Evolutionary conservation across 1,140 invertebrate species (phyloP).

Genomic region (Lepidostoma basale): DNA sequence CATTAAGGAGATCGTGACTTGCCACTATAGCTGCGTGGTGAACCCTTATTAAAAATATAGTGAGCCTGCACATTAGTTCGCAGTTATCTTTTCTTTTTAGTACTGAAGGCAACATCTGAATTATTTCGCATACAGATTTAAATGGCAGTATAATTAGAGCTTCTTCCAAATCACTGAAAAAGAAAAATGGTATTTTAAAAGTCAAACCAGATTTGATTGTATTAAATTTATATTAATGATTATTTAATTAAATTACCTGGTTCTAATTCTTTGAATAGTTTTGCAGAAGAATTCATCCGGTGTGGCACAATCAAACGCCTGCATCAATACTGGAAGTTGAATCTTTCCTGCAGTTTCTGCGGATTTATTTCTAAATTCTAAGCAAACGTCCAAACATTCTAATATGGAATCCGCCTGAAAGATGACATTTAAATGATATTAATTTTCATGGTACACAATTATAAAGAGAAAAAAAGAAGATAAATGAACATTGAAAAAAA

Average conservation of each 20-base stretch:
- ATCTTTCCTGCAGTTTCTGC: conserved; percentile 57
- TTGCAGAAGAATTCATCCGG: conserved; percentile 82
- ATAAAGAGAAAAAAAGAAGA: too few species aligned
- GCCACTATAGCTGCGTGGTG: conserved; percentile 85
- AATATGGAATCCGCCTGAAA: conserved; percentile 84
- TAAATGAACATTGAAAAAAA: too few species aligned
- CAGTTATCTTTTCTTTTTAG: conserved; percentile 70
- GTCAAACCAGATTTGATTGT: not conserved
- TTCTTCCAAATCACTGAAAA: conserved; percentile 87
- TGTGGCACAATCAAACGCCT: conserved; percentile 73
- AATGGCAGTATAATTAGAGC: conserved; percentile 86
- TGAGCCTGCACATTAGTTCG: conserved; percentile 77
- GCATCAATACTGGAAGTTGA: conserved; percentile 76
- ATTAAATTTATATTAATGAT: not conserved
- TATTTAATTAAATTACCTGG: conserved; percentile 60
- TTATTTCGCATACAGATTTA: conserved; percentile 77
- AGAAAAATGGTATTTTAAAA: conserved; percentile 22
- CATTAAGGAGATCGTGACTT: conserved; percentile 69
- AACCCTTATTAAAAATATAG: conserved; percentile 81
- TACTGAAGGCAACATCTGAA: conserved; percentile 73
- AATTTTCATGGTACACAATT: too few species aligned
- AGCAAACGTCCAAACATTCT: conserved; percentile 84
- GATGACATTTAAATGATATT: conserved; percentile 22
- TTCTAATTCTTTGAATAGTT: conserved; percentile 76
- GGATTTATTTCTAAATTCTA: conserved; percentile 67